These are phyloP conservation scores for Myripristis murdjan DNA, from an alignment of 2,797 vertebrate genomes.

Conservation along the genomic window DNA sequence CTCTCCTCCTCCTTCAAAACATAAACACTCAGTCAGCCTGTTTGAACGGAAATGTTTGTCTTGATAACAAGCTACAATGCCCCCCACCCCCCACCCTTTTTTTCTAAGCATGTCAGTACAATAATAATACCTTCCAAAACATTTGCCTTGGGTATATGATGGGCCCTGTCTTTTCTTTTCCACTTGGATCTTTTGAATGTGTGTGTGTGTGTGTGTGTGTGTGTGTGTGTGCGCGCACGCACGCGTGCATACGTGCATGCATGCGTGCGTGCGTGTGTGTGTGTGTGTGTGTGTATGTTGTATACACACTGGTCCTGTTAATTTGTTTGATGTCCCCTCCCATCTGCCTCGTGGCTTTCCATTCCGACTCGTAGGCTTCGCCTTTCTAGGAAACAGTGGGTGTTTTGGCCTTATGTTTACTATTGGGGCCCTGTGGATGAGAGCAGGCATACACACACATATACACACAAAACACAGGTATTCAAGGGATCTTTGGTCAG, in stretches of 20 bases:
- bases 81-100: conserved; percentile 11
- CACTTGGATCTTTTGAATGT: conserved; percentile 48
- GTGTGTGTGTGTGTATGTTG: conserved; percentile 30
- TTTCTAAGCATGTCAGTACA: conserved; percentile 60
- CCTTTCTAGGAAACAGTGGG: conserved; percentile 82
- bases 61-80: conserved; percentile 64
- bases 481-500: too few relatives aligned
- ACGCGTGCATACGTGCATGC: too few relatives aligned
- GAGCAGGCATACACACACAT: conserved; percentile 20
- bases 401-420: conserved; percentile 78
- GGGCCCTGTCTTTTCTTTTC: conserved; percentile 54
- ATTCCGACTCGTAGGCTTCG: conserved; percentile 68
- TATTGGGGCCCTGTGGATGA: conserved; percentile 46
- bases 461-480: too few relatives aligned
- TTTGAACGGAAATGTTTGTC: conserved; percentile 63
- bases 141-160: conserved; percentile 72
- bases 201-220: too few relatives aligned
- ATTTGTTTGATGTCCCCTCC: conserved; percentile 85
- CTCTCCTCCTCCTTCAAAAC: conserved; percentile 61
- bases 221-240: too few relatives aligned
- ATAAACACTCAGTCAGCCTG: conserved; percentile 65
- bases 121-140: conserved; percentile 78
- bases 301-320: conserved; percentile 80
- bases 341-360: conserved; percentile 77
- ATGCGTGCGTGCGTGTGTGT: conserved; percentile 14